phyloP scores from a whole-genome alignment of 1,140 invertebrate species.

The Drosophila punjabiensis region DNA sequence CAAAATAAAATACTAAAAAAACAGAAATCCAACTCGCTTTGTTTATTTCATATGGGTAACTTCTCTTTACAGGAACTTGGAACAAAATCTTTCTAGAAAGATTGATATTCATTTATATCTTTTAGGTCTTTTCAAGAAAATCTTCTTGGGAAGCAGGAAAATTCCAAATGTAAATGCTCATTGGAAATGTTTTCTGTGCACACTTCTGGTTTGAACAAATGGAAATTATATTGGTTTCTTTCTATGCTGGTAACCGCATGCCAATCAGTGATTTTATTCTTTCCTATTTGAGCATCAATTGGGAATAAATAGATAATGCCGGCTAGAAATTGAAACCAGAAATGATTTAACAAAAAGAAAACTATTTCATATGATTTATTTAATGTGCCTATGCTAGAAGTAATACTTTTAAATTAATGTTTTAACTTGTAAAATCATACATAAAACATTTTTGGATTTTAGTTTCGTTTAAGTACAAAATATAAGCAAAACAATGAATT shows the following conservation, averaged over 20 bases:
- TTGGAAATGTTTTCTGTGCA: background rate
- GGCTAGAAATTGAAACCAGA: background rate
- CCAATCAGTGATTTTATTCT: slow-evolving; percentile 16
- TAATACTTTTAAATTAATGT: background rate
- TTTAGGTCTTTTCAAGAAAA: background rate
- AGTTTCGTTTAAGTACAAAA: background rate
- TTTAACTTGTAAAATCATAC: background rate
- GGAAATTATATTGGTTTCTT: slow-evolving; percentile 10
- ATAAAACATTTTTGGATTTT: background rate
- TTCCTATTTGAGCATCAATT: slow-evolving; percentile 6
- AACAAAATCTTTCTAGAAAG: background rate
- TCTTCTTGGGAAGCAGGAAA: too few relatives aligned
- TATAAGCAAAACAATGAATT: background rate
- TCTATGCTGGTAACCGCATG: slow-evolving; percentile 35
- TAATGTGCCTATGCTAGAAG: too few relatives aligned
- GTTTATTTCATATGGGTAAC: background rate
- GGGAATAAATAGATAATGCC: background rate
- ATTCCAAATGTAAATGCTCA: background rate
- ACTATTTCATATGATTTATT: background rate
- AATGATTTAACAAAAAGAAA: background rate
- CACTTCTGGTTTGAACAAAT: slow-evolving; percentile 7
- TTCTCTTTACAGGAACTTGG: background rate
- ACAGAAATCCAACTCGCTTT: background rate
- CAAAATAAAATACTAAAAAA: slow-evolving; percentile 40
- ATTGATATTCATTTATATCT: too few relatives aligned